These are phyloP conservation scores for Asobara japonica DNA, from an alignment of 1,140 invertebrate species.

Conservation along the genomic window DNA sequence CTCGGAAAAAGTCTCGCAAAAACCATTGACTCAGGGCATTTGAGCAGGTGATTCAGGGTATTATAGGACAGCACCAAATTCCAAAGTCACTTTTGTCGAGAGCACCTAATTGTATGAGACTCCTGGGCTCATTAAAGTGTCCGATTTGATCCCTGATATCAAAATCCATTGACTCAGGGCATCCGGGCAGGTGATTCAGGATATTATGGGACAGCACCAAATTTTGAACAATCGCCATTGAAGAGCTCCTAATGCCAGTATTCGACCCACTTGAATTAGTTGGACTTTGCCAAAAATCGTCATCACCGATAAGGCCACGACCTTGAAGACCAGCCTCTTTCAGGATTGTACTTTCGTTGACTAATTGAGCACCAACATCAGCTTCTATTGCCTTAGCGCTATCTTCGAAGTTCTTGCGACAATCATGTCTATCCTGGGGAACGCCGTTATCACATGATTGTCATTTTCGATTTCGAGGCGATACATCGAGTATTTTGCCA, in stretches of 20 bases:
- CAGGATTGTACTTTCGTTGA: conserved; percentile 25
- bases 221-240: conserved; percentile 32
- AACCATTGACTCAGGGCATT: too few relatives aligned
- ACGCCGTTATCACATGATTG: conserved; percentile 17
- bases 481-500: conserved; percentile 15
- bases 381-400: conserved; percentile 38
- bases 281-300: conserved; percentile 33
- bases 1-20: too few relatives aligned
- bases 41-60: too few relatives aligned
- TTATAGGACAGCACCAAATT: too few relatives aligned
- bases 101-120: too few relatives aligned
- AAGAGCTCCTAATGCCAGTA: not conserved
- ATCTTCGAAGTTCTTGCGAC: conserved; percentile 29
- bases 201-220: too few relatives aligned
- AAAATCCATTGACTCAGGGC: too few relatives aligned
- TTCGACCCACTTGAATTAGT: conserved; percentile 24
- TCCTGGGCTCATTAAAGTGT: too few relatives aligned
- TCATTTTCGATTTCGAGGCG: conserved; percentile 27
- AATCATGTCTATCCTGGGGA: too few relatives aligned
- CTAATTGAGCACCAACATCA: conserved; percentile 17
- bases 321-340: conserved; percentile 31
- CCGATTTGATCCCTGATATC: too few relatives aligned
- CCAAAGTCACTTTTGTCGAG: too few relatives aligned
- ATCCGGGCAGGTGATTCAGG: too few relatives aligned
- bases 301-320: conserved; percentile 36